These are phyloP conservation scores for Formica aserva DNA, from an alignment of 2,888 invertebrate species.

Conservation along the genomic window DNA sequence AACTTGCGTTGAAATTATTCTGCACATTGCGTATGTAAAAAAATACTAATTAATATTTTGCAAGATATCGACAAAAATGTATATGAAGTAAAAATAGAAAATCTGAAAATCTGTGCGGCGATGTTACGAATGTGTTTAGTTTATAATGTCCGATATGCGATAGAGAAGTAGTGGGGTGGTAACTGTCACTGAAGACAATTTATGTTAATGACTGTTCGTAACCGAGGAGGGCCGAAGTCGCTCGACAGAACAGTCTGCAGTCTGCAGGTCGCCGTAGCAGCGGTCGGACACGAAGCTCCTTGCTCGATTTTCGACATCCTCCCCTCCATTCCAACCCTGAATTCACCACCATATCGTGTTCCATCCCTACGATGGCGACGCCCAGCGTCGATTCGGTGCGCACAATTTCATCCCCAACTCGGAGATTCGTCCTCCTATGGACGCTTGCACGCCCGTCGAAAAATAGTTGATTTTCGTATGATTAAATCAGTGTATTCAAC, in stretches of 20 bases:
- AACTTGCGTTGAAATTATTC: neutral
- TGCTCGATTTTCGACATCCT: conserved; percentile 55
- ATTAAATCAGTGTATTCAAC: conserved; percentile 28
- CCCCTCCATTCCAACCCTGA: conserved; percentile 56
- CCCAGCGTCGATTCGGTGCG: conserved; percentile 79
- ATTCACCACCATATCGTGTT: conserved; percentile 68
- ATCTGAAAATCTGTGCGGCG: neutral
- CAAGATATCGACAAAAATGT: neutral
- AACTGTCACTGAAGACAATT: conserved; percentile 89
- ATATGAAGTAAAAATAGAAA: neutral
- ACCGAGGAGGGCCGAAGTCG: conserved; percentile 76
- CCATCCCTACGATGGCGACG: conserved; percentile 83
- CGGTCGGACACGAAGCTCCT: conserved; percentile 77
- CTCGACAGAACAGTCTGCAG: conserved; percentile 81
- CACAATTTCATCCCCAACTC: conserved; percentile 77
- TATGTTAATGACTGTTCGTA: conserved; percentile 85
- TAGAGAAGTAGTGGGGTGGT: conserved; percentile 75
- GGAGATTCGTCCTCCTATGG: conserved; percentile 69
- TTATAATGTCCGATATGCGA: conserved; percentile 16
- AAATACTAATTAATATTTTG: neutral
- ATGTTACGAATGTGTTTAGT: neutral
- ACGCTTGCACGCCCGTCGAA: conserved; percentile 53
- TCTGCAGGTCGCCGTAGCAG: conserved; percentile 82
- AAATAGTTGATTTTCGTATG: conserved; percentile 17
- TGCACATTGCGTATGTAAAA: neutral